These are phyloP conservation scores for Xanthostigma xanthostigma DNA, from an alignment of 2,888 invertebrate species.

Conservation along the genomic window DNA sequence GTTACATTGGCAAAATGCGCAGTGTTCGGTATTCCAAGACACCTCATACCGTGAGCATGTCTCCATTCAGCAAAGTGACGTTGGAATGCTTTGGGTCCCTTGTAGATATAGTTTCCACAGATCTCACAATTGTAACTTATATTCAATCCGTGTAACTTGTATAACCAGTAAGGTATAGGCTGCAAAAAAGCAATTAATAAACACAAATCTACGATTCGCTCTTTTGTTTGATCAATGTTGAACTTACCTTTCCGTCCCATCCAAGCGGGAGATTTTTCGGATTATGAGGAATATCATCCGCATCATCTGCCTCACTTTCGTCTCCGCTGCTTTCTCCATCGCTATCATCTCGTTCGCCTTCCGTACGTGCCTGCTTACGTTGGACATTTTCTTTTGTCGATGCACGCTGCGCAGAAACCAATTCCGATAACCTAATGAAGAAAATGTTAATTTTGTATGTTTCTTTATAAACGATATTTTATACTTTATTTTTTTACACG, in stretches of 20 bases:
- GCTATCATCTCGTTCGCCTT: slow-evolving; percentile 83
- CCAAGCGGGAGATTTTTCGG: slow-evolving; percentile 98
- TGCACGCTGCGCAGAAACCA: slow-evolving; percentile 69
- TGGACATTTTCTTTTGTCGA: slow-evolving; percentile 98
- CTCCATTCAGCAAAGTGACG: slow-evolving; percentile 93
- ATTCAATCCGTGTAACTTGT: slow-evolving; percentile 96
- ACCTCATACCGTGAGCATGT: slow-evolving; percentile 90
- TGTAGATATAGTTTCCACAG: slow-evolving; percentile 97
- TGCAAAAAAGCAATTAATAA: slow-evolving; percentile 20
- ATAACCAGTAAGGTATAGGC: slow-evolving; percentile 91
- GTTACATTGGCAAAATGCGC: slow-evolving; percentile 99
- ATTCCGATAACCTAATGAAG: slow-evolving; percentile 51
- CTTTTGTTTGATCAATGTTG: slow-evolving; percentile 9
- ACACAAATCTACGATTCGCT: neutral
- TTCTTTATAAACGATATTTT: no score
- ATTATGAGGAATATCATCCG: slow-evolving; percentile 96
- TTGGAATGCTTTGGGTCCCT: slow-evolving; percentile 98
- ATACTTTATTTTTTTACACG: no score
- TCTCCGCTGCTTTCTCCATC: slow-evolving; percentile 75
- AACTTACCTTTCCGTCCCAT: slow-evolving; percentile 85
- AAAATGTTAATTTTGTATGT: no score
- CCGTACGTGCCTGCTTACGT: slow-evolving; percentile 90
- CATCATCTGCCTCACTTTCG: slow-evolving; percentile 70
- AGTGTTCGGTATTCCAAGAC: slow-evolving; percentile 97
- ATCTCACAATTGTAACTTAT: slow-evolving; percentile 99